These are phyloP conservation scores for Poecile montanus DNA, from an alignment of 2,797 vertebrate genomes.

Conservation along the genomic window DNA sequence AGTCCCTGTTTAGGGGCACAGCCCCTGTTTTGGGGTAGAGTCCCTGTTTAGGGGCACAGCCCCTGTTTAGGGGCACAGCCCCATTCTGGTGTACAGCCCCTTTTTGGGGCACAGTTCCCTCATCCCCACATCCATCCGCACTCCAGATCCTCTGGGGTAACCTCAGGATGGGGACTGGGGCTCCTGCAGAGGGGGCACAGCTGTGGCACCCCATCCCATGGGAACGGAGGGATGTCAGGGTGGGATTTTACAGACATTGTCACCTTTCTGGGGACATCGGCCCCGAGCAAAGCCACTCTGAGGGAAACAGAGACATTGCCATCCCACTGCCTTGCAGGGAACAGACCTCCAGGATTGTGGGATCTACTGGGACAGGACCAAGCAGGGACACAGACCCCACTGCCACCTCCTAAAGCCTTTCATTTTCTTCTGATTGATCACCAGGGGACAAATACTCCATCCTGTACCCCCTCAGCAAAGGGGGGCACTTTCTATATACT, in stretches of 20 bases:
- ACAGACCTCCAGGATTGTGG: background rate
- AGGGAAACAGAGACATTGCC: background rate
- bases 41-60: too few relatives aligned
- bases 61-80: background rate
- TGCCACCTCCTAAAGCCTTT: background rate
- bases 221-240: background rate
- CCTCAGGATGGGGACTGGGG: fast-evolving
- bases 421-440: fast-evolving
- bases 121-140: background rate
- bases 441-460: background rate
- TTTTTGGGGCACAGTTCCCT: background rate
- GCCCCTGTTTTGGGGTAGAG: too few relatives aligned
- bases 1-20: background rate
- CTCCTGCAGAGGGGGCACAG: fast-evolving
- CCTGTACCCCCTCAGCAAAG: fast-evolving
- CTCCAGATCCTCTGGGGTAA: background rate
- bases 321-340: background rate
- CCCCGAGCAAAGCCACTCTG: background rate
- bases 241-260: background rate
- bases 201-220: fast-evolving
- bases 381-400: background rate
- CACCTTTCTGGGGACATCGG: background rate
- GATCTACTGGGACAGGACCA: fast-evolving
- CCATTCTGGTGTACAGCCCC: too few relatives aligned
- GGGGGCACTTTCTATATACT: background rate